phyloP scores from a whole-genome alignment of 2,888 invertebrate species.

The Tetramorium bicarinatum region DNA sequence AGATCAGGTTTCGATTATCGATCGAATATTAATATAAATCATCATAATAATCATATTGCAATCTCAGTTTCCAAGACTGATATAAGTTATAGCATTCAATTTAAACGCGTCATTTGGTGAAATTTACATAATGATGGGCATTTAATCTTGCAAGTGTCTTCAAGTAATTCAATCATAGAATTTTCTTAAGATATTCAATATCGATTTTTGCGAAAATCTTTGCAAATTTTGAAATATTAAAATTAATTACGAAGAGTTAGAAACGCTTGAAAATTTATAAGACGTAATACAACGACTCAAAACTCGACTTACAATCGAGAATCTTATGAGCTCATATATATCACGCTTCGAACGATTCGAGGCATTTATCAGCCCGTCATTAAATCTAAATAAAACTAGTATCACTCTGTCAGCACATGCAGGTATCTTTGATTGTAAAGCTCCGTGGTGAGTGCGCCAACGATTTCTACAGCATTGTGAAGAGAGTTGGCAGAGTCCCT shows the following conservation, averaged over 20 bases:
- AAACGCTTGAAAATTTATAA: constrained; percentile 8
- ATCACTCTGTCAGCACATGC: constrained; percentile 82
- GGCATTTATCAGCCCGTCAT: not conserved
- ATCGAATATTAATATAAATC: not conserved
- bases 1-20: not conserved
- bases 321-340: not conserved
- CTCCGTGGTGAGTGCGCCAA: constrained; percentile 86
- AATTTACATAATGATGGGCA: constrained; percentile 2
- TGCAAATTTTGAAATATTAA: constrained; percentile 4
- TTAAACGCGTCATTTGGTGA: constrained; percentile 42
- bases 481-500: constrained; percentile 88
- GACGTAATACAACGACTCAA: not conserved
- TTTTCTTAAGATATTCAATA: not conserved
- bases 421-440: constrained; percentile 86
- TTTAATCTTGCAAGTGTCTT: not conserved
- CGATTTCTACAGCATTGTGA: constrained; percentile 87
- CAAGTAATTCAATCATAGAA: constrained; percentile 13
- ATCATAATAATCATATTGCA: not conserved
- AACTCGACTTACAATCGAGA: constrained; percentile 17
- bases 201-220: constrained; percentile 4
- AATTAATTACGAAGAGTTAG: not conserved
- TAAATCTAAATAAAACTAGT: constrained; percentile 39
- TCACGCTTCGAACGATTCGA: constrained; percentile 3
- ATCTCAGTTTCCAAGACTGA: not conserved
- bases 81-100: constrained; percentile 31